These are phyloP conservation scores for Puma concolor DNA, from an alignment of 2,113 vertebrate species.

Conservation along the genomic window DNA sequence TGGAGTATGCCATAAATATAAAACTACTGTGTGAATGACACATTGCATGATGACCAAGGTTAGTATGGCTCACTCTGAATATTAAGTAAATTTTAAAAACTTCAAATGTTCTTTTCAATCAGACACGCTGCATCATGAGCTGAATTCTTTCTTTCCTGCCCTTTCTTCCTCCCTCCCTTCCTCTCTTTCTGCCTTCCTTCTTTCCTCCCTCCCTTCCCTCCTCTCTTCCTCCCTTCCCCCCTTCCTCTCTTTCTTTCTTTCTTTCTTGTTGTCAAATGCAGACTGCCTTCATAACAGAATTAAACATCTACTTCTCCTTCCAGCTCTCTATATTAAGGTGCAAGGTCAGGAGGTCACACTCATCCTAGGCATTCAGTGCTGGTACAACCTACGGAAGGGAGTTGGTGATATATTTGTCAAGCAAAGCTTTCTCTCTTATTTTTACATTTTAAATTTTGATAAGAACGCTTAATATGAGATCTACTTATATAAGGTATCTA, in stretches of 20 bases:
- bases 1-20: not conserved
- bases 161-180: not conserved
- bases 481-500: not conserved
- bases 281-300: not conserved
- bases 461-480: not conserved
- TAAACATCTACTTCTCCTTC: not conserved
- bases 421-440: not conserved
- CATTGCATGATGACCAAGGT: not conserved
- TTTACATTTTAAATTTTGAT: not conserved
- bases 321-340: not conserved
- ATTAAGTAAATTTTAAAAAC: conserved; percentile 1
- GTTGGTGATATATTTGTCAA: not conserved
- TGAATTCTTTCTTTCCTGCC: not conserved
- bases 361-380: not conserved
- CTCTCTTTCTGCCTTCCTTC: no score
- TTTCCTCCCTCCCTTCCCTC: no score
- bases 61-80: not conserved
- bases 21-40: not conserved
- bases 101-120: not conserved
- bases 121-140: not conserved
- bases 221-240: no score
- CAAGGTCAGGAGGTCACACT: not conserved
- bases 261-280: not conserved
- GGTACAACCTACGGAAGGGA: not conserved
- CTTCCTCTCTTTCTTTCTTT: no score